Percentiles rank a stretch among this genome's conserved stretches.
These are phyloP conservation scores for Rutpela maculata DNA, from an alignment of 2,888 invertebrate genomes.

Conservation along the genomic window DNA sequence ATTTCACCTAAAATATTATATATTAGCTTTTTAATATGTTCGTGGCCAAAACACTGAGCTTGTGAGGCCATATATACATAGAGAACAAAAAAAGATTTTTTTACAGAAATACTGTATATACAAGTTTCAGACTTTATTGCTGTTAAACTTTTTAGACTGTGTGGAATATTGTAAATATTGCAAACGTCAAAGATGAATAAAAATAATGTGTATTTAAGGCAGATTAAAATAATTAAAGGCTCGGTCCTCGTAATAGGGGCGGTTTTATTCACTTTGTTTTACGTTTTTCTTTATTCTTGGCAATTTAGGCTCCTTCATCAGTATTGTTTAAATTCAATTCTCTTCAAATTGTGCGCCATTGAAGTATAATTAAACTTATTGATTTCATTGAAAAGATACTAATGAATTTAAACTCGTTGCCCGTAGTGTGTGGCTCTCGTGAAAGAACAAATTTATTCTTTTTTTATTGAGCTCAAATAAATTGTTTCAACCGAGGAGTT, in stretches of 20 bases:
- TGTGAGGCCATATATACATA: too few species aligned
- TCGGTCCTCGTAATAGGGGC: slow-evolving; percentile 9
- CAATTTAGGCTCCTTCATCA: slow-evolving; percentile 45
- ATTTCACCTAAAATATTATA: too few species aligned
- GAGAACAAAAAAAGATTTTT: too few species aligned
- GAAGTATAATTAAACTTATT: slow-evolving; percentile 46
- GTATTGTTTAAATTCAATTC: slow-evolving; percentile 52
- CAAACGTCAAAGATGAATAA: not conserved
- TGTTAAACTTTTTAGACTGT: too few species aligned
- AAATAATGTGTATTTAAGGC: not conserved
- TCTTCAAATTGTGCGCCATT: slow-evolving; percentile 38
- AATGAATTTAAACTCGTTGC: slow-evolving; percentile 41
- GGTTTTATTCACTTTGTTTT: not conserved
- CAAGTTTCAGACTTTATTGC: too few species aligned
- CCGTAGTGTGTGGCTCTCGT: slow-evolving; percentile 14
- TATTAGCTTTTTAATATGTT: too few species aligned
- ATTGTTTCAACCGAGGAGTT: slow-evolving; percentile 5
- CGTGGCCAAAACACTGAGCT: too few species aligned
- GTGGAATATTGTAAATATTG: not conserved
- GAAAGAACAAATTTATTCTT: slow-evolving; percentile 5
- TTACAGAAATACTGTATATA: too few species aligned
- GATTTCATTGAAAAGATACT: slow-evolving; percentile 46
- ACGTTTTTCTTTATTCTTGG: slow-evolving; percentile 43
- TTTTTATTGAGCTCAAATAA: slow-evolving; percentile 19
- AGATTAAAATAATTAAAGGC: slow-evolving; percentile 18